phyloP scores from a whole-genome alignment of 2,113 vertebrate genomes.

The Pachyramphus minor region DNA sequence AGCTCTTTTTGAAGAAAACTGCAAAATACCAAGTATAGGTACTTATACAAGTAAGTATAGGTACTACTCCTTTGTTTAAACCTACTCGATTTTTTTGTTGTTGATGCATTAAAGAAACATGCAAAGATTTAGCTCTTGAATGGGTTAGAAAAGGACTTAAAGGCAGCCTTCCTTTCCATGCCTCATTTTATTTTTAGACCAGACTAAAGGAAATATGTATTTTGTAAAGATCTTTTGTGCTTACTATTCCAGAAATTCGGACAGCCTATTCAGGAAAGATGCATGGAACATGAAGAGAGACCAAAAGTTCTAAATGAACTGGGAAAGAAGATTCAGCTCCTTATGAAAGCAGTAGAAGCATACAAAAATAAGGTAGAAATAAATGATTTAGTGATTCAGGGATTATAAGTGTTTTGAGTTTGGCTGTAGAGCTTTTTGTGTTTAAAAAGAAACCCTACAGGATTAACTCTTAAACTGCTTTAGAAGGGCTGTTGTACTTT shows the following conservation, averaged over 20 bases:
- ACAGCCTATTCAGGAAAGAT: slow-evolving; percentile 87
- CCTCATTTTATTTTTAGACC: not conserved
- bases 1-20: not conserved
- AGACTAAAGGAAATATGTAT: not conserved
- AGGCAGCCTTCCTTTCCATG: not conserved
- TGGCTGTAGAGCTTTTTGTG: not conserved
- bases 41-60: not conserved
- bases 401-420: not conserved
- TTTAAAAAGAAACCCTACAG: not conserved
- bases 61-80: not conserved
- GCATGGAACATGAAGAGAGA: slow-evolving; percentile 89
- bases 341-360: slow-evolving; percentile 90
- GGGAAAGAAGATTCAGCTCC: slow-evolving; percentile 89
- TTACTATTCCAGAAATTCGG: slow-evolving; percentile 81
- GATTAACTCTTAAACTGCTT: not conserved
- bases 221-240: not conserved
- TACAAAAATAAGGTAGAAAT: slow-evolving; percentile 86
- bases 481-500: not conserved
- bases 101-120: not conserved
- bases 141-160: not conserved
- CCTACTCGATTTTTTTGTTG: not conserved
- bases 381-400: not conserved
- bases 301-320: slow-evolving; percentile 91
- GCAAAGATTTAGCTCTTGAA: not conserved
- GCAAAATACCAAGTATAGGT: not conserved